Percentiles rank a stretch among this genome's conserved stretches.
These are phyloP conservation scores for Pseudomyrmex pallidus DNA, from an alignment of 1,140 invertebrate species.

Conservation along the genomic window DNA sequence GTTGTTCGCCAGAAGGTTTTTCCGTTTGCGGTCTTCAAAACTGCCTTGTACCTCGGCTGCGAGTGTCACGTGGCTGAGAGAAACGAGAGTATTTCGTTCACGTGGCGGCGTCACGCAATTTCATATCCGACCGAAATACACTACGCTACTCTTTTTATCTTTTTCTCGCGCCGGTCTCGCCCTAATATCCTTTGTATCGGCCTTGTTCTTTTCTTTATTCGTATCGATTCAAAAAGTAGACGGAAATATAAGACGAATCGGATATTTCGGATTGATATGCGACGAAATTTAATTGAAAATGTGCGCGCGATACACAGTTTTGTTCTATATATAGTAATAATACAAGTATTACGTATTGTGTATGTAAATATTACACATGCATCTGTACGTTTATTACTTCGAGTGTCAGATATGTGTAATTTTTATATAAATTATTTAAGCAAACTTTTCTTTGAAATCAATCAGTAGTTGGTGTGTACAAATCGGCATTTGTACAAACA, in stretches of 20 bases:
- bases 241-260: neutral
- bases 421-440: no score
- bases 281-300: no score
- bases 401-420: no score
- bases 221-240: neutral
- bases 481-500: no score
- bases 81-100: constrained; percentile 74
- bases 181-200: constrained; percentile 1
- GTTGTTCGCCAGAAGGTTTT: neutral
- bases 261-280: no score
- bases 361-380: no score
- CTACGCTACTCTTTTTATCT: neutral
- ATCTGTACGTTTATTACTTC: no score
- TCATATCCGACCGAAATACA: constrained; percentile 70
- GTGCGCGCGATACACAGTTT: no score
- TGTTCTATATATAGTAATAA: no score
- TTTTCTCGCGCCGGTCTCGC: neutral
- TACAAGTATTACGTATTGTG: no score
- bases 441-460: no score
- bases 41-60: constrained; percentile 39
- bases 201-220: neutral
- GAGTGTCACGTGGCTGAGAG: constrained; percentile 72
- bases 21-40: constrained; percentile 52
- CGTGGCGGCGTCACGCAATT: constrained; percentile 75
- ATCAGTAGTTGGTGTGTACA: no score